These are phyloP conservation scores for Tyrannus savana DNA, from an alignment of 2,113 vertebrate species.

Conservation along the genomic window DNA sequence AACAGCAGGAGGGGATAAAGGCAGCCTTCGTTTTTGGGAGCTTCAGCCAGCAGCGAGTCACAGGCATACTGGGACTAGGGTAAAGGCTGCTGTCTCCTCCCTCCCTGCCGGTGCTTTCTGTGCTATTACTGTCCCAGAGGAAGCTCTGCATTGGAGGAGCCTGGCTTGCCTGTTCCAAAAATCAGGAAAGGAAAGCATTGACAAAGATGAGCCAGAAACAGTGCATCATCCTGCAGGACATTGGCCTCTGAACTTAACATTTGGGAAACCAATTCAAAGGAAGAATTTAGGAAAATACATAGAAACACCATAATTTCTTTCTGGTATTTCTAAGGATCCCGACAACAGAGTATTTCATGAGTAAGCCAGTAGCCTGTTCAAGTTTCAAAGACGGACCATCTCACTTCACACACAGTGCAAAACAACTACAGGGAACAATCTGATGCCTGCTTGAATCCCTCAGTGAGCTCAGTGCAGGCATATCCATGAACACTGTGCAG, in stretches of 20 bases:
- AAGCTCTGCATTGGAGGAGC: background rate
- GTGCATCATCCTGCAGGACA: background rate
- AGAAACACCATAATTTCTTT: background rate
- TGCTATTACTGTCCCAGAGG: background rate
- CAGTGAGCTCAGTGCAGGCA: background rate
- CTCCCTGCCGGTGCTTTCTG: background rate
- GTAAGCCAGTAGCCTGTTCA: background rate
- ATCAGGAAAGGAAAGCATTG: accelerated
- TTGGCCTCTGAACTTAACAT: background rate
- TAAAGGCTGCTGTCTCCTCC: background rate
- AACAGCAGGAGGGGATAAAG: slow-evolving; percentile 11
- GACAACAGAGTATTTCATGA: background rate
- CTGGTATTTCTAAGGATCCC: background rate
- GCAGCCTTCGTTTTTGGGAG: background rate
- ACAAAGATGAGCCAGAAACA: background rate
- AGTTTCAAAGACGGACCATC: background rate
- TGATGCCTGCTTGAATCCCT: background rate
- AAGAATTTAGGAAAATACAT: background rate
- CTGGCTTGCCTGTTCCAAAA: background rate
- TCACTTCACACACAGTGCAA: background rate
- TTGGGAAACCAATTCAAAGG: background rate
- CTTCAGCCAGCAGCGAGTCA: background rate
- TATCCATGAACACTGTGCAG: background rate
- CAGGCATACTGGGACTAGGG: background rate
- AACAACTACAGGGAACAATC: background rate